These are phyloP conservation scores for Pemphredon lugubris DNA, from an alignment of 2,888 invertebrate genomes.

Conservation along the genomic window DNA sequence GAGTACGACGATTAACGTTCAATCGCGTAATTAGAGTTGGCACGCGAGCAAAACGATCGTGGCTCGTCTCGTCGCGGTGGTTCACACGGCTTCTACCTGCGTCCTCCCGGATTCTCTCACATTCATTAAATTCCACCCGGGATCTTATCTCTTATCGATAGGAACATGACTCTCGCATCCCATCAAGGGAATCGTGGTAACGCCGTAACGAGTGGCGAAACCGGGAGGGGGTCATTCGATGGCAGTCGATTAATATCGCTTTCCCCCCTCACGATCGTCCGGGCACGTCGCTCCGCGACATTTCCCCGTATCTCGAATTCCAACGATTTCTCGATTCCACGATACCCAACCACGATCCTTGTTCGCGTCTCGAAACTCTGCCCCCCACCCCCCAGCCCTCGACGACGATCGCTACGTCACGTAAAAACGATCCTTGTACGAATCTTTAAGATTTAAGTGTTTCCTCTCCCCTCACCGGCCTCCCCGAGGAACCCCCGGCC, in stretches of 20 bases:
- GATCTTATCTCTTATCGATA: constrained; percentile 61
- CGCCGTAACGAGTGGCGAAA: constrained; percentile 30
- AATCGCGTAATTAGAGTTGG: constrained; percentile 44
- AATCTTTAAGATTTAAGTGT: constrained; percentile 61
- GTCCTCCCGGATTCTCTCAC: constrained; percentile 51
- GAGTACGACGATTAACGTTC: too few relatives aligned
- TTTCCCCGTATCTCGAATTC: constrained; percentile 5
- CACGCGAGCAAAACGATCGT: constrained; percentile 17
- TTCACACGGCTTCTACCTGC: constrained; percentile 60
- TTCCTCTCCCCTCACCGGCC: constrained; percentile 28
- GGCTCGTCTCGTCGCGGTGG: constrained; percentile 1
- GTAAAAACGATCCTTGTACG: constrained; percentile 38
- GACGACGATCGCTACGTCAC: constrained; percentile 1
- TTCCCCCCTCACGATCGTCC: constrained; percentile 25
- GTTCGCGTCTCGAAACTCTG: too few relatives aligned
- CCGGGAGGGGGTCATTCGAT: constrained; percentile 22
- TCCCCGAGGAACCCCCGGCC: constrained; percentile 54
- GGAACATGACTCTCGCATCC: constrained; percentile 48
- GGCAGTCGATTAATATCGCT: constrained; percentile 38
- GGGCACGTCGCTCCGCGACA: constrained; percentile 35
- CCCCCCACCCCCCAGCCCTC: constrained; percentile 6
- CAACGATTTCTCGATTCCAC: not conserved
- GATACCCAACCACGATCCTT: too few relatives aligned
- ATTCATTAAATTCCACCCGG: constrained; percentile 49
- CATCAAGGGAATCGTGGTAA: constrained; percentile 16